Percentiles rank a stretch among this genome's conserved stretches.
Evolutionary conservation across 2,797 vertebrate genomes (phyloP).

Genomic region (Gephyroberyx darwinii): DNA sequence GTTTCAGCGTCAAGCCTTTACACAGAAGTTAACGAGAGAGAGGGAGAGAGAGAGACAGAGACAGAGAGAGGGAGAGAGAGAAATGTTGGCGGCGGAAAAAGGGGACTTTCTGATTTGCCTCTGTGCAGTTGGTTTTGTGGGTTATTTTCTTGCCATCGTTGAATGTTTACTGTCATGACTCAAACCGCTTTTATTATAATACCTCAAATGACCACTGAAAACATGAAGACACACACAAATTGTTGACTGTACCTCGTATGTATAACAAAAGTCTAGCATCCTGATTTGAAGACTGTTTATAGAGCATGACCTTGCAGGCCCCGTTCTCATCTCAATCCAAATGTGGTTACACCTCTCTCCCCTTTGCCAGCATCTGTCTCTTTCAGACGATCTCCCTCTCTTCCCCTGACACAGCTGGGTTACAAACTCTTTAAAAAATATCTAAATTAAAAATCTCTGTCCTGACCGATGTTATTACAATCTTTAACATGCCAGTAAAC

Average conservation of each 20-base stretch:
- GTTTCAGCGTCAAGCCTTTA: slow-evolving; percentile 47
- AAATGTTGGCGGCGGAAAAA: slow-evolving; percentile 36
- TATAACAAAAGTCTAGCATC: slow-evolving; percentile 73
- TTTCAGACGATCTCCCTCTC: slow-evolving; percentile 28
- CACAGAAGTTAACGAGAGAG: slow-evolving; percentile 47
- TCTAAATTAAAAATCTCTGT: slow-evolving; percentile 78
- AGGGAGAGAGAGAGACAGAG: slow-evolving; percentile 9
- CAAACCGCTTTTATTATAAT: slow-evolving; percentile 72
- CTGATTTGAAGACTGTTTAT: slow-evolving; percentile 78
- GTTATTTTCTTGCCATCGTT: slow-evolving; percentile 56
- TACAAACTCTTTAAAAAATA: slow-evolving; percentile 65
- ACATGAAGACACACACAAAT: slow-evolving; percentile 71
- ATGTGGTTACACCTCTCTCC: slow-evolving; percentile 69
- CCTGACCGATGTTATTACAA: slow-evolving; percentile 83
- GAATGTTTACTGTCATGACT: slow-evolving; percentile 73
- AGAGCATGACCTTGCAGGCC: slow-evolving; percentile 68
- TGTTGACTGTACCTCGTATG: slow-evolving; percentile 69
- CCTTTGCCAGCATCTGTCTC: slow-evolving; percentile 73
- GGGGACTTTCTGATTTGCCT: slow-evolving; percentile 62
- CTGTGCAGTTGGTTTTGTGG: slow-evolving; percentile 53
- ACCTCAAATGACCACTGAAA: slow-evolving; percentile 74
- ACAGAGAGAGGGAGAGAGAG: not conserved
- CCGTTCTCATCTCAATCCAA: slow-evolving; percentile 75
- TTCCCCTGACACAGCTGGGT: slow-evolving; percentile 61
- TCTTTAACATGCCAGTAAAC: slow-evolving; percentile 83